Evolutionary conservation across 2,888 invertebrate genomes (phyloP), one percentile per base, ranked within the genome.

Genomic region (Cheilosia impressa): DNA sequence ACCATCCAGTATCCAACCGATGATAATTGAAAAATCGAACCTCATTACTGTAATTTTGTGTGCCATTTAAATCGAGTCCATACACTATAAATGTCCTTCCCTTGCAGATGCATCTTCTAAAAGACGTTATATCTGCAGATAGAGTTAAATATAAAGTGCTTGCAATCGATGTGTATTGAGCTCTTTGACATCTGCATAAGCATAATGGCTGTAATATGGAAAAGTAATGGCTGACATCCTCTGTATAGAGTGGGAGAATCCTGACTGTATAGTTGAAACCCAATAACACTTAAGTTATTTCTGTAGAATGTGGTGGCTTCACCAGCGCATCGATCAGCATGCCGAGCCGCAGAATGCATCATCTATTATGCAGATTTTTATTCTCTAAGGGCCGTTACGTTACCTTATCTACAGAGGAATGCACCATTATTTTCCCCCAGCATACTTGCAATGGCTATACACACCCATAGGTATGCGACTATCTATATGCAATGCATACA

Each of bases 331-430:
- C 78, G 78, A 78, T 72, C 72, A 83, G 78, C 62, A 69, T 55
- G 34, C 52, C 31, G 57, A 58, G 41, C 47, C 38, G 53, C 68
- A 58, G 73, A 79, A 83, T 83, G 82, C 82, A 83, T 72, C 71
- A 77, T 77, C 82, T 72, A 83, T 83, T 77, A 83, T 83, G 82
- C 72, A 83, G 72, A 83, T 83, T 73, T 84, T 84, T 84, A 78
- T 78, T 69, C 83, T 69, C 78, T 19, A 57, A 84, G 79, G 83
- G 75, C 57, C 69, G 75, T 84, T 84, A 69, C 73, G 68, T 69
- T 63, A 73, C 73, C 78, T 57, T 66, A 73, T 38, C 79, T 52
- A 58, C 78, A 68, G 63, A 75, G 58, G 78, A 84, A 79, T 75
- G 77, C 72, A 65, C 63, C 73, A 78, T 50, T 65, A 63, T 55